Evolutionary conservation across 1,140 invertebrate genomes (phyloP).

Genomic region (Drosophila aff.): DNA sequence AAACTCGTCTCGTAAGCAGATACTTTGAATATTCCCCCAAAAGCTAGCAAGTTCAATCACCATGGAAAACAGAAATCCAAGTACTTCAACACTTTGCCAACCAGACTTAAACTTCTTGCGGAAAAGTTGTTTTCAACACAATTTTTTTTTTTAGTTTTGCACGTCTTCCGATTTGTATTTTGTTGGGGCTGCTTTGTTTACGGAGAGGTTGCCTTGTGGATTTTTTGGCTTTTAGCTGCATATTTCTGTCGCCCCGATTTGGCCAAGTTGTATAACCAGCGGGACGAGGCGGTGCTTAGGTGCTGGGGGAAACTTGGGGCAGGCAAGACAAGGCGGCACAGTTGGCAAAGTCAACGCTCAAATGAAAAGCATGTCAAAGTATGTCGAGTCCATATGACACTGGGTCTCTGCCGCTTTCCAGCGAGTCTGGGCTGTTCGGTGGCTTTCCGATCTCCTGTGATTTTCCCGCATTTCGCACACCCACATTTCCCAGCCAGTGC

Average conservation of each 20-base stretch:
- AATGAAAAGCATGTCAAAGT: slow-evolving; percentile 73
- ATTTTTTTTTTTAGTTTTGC: slow-evolving; percentile 15
- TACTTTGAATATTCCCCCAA: slow-evolving; percentile 18
- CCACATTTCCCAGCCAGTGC: slow-evolving; percentile 9
- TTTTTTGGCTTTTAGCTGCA: slow-evolving; percentile 67
- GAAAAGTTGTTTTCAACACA: slow-evolving; percentile 36
- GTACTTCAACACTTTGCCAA: slow-evolving; percentile 54
- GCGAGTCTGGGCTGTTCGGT: slow-evolving; percentile 25
- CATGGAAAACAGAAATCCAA: slow-evolving; percentile 23
- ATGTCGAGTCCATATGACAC: slow-evolving; percentile 74
- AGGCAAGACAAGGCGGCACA: slow-evolving; percentile 41
- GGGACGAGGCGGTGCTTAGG: slow-evolving; percentile 5
- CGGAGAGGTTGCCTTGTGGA: slow-evolving; percentile 24
- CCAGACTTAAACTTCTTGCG: slow-evolving; percentile 47
- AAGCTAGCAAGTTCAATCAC: neutral
- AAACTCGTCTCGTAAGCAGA: neutral
- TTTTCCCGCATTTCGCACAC: slow-evolving; percentile 11
- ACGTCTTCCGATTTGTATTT: slow-evolving; percentile 58
- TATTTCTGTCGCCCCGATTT: slow-evolving; percentile 33
- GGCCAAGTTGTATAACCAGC: slow-evolving; percentile 51
- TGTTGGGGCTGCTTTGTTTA: slow-evolving; percentile 62
- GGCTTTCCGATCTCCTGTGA: slow-evolving; percentile 33
- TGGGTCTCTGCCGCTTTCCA: slow-evolving; percentile 37
- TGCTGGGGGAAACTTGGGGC: neutral
- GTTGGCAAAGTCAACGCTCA: slow-evolving; percentile 62